A percentile compares a stretch with the other conserved stretches of the same genome.
phyloP scores from a whole-genome alignment of 2,888 invertebrate species.

The Chalcis sispes region DNA sequence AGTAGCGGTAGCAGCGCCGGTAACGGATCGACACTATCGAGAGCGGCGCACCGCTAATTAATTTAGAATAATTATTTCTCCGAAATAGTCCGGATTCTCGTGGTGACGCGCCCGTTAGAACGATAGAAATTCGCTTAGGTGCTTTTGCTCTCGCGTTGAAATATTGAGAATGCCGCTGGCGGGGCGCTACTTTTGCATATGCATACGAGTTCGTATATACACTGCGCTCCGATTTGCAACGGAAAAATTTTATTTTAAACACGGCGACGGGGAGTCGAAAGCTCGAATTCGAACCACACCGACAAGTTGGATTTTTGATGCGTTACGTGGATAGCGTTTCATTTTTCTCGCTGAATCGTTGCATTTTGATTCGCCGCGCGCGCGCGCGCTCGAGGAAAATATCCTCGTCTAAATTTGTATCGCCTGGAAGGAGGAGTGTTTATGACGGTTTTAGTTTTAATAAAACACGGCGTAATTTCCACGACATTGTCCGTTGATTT shows the following conservation, averaged over 20 bases:
- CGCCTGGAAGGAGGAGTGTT: not conserved
- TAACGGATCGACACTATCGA: not conserved
- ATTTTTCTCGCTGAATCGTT: too few relatives aligned
- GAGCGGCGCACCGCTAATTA: conserved; percentile 40
- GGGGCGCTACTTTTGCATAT: not conserved
- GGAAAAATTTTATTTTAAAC: not conserved
- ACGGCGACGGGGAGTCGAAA: too few relatives aligned
- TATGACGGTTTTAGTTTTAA: too few relatives aligned
- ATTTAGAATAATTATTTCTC: conserved; percentile 46
- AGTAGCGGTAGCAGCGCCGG: not conserved
- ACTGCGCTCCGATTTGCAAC: not conserved
- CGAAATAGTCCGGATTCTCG: conserved; percentile 21
- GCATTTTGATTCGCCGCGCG: too few relatives aligned
- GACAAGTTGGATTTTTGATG: too few relatives aligned
- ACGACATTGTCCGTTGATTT: not conserved
- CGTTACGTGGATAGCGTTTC: too few relatives aligned
- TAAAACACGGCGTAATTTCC: too few relatives aligned
- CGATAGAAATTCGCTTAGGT: conserved; percentile 26
- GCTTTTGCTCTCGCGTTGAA: not conserved
- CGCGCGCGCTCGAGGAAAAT: too few relatives aligned
- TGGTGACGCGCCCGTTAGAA: not conserved
- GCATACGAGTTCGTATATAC: too few relatives aligned
- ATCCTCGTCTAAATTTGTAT: too few relatives aligned
- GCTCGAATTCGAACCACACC: too few relatives aligned
- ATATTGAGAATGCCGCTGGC: conserved; percentile 14